These are phyloP conservation scores for Dexiosoma caninum DNA, from an alignment of 2,888 invertebrate species.

Conservation along the genomic window DNA sequence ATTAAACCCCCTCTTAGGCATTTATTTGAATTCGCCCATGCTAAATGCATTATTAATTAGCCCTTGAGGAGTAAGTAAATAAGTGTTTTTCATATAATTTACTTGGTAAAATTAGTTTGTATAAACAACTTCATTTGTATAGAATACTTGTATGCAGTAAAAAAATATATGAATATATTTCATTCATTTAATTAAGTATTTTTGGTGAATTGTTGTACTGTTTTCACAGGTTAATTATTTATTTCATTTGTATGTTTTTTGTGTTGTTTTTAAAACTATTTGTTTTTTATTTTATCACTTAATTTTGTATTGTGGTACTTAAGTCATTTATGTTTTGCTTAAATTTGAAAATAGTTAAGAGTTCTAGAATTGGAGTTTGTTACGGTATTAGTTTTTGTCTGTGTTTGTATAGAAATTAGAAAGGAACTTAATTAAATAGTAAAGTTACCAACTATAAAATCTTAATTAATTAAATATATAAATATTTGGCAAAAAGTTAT, in stretches of 20 bases:
- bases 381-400: neutral
- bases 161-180: constrained; percentile 33
- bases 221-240: constrained; percentile 58
- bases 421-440: constrained; percentile 57
- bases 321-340: neutral
- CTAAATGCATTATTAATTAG: too few relatives aligned
- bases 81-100: neutral
- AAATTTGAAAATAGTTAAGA: neutral
- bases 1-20: too few relatives aligned
- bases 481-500: constrained; percentile 55
- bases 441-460: constrained; percentile 47
- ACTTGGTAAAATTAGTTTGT: constrained; percentile 14
- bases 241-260: constrained; percentile 26
- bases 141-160: neutral
- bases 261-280: constrained; percentile 61
- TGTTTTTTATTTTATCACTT: constrained; percentile 61
- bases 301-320: constrained; percentile 56
- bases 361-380: constrained; percentile 16
- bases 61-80: too few relatives aligned
- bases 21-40: too few relatives aligned
- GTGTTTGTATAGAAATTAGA: constrained; percentile 48
- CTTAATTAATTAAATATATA: constrained; percentile 26
- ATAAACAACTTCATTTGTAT: neutral
- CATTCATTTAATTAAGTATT: constrained; percentile 19
- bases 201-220: constrained; percentile 65